Base-by-base conservation (phyloP, 2,888 invertebrate species). In the Harmothoe impar region DNA sequence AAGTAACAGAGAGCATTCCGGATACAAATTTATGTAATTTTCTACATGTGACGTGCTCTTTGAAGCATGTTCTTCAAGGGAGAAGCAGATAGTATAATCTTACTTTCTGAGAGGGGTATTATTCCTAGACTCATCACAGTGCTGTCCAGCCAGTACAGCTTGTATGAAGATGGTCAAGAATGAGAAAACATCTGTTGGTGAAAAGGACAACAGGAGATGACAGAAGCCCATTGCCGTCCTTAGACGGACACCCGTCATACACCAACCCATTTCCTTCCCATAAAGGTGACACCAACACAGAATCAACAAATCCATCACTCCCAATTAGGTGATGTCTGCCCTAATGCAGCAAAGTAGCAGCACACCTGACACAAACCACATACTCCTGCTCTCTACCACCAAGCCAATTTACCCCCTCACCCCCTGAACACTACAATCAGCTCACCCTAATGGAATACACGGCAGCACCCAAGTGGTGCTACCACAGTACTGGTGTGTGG, bases 281-380 rank as follows among this genome's bases (percentile, higher is more conserved):
- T 43, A n/a, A 33, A 20, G 10, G 25, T 43, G 43, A 23, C 81
- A 81, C 35, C 33, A 35, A 20, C 43, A 81, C 35, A 81, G 43
- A 20, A 81, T 33, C 7, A 33, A 43, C 35, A 81, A 33, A 81
- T 81, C 81, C 81, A 81, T 86, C 86, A 86, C 56, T 86, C 86
- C 86, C 52, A 54, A 86, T 86, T 86, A 86, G 52, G 29, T 31
- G 29, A 54, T 54, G 86, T 54, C 56, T 15, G 15, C 17, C n/a
- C 56, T 52, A 86, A 31, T 86, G 54, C 29, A 20, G 25, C n/a
- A 52, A 86, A 54, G 25, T 10, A 86, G 86, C 86, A 52, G 25
- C 20, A 86, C 29, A 86, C 52, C 54, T 86, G 86, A 86, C 86
- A 54, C 81, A 81, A 81, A 81, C 81, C 35, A 81, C 81, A 43